phyloP scores from a whole-genome alignment of 2,113 vertebrate genomes.

The Siniperca knerii region DNA sequence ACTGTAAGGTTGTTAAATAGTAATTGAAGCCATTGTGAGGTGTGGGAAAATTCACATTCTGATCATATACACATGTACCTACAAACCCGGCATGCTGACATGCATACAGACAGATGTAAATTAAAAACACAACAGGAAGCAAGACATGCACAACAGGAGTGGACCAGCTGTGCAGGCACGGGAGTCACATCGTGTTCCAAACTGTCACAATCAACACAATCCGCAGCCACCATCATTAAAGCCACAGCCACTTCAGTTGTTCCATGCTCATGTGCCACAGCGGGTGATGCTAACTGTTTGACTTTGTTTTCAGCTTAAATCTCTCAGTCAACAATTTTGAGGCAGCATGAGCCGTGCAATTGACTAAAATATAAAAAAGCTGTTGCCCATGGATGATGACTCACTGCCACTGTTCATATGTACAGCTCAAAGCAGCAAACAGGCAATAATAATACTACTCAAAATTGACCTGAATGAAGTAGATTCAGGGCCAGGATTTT shows the following conservation, averaged over 20 bases:
- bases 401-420: not conserved
- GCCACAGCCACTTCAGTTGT: not conserved
- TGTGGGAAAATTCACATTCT: too few relatives aligned
- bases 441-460: too few relatives aligned
- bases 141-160: too few relatives aligned
- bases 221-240: not conserved
- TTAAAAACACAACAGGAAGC: too few relatives aligned
- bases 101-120: too few relatives aligned
- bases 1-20: too few relatives aligned
- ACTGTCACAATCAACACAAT: not conserved
- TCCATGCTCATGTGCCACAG: not conserved
- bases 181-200: too few relatives aligned
- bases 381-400: slow-evolving; percentile 1
- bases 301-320: not conserved
- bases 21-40: too few relatives aligned
- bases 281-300: not conserved
- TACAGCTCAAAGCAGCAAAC: not conserved
- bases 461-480: not conserved
- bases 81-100: too few relatives aligned
- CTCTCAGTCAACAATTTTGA: not conserved
- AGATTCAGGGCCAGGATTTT: too few relatives aligned
- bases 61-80: too few relatives aligned
- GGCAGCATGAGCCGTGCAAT: not conserved
- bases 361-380: not conserved
- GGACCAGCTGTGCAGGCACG: too few relatives aligned